phyloP scores from a whole-genome alignment of 1,140 invertebrate species.

The Matsumurasca onukii region DNA sequence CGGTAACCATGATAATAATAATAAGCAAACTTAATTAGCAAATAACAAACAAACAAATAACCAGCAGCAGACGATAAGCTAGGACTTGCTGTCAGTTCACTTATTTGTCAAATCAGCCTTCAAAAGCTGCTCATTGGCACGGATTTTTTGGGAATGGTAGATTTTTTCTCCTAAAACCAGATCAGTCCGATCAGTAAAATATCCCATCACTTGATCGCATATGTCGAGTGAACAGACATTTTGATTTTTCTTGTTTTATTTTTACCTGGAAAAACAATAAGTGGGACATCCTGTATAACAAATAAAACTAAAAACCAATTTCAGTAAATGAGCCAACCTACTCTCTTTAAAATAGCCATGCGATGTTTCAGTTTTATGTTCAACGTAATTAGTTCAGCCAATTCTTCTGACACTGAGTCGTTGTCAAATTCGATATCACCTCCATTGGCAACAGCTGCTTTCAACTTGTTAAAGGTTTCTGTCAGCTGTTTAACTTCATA shows the following conservation, averaged over 20 bases:
- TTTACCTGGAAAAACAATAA: conserved; percentile 10
- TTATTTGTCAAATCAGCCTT: no score
- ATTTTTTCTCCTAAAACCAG: no score
- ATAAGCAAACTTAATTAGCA: no score
- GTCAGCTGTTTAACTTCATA: conserved; percentile 14
- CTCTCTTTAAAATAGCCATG: conserved; percentile 74
- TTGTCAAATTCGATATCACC: background rate
- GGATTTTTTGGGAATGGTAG: no score
- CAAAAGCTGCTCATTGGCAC: background rate
- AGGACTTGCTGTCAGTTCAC: no score
- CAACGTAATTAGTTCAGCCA: conserved; percentile 62
- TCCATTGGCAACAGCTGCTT: conserved; percentile 11
- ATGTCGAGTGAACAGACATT: background rate
- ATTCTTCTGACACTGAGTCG: conserved; percentile 44
- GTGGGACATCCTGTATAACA: conserved; percentile 19
- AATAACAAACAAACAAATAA: no score
- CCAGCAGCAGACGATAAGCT: no score
- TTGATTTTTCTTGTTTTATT: background rate
- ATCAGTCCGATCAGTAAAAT: background rate
- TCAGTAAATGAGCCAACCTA: conserved; percentile 48
- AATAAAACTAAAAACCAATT: conserved; percentile 12
- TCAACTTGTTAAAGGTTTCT: conserved; percentile 29
- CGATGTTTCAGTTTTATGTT: conserved; percentile 85
- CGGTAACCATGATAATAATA: no score
- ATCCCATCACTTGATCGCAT: background rate